These are phyloP conservation scores for Chlorops oryzae DNA, from an alignment of 1,140 invertebrate species.

Conservation along the genomic window DNA sequence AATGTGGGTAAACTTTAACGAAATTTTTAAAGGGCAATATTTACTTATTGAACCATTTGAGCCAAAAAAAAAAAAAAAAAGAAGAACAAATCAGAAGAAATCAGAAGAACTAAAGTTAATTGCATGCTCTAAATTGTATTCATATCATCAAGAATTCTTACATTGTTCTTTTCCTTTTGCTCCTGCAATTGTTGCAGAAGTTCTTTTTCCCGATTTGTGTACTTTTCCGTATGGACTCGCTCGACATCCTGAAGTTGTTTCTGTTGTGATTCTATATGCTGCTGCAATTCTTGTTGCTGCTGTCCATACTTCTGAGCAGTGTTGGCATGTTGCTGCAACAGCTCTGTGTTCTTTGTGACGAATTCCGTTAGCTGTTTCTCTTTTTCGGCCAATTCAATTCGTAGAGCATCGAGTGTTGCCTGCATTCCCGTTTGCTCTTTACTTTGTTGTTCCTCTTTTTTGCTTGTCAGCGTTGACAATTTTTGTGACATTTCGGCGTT, in stretches of 20 bases:
- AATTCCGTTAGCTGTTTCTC: slow-evolving; percentile 2
- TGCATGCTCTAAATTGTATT: too few species aligned
- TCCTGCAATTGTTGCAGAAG: slow-evolving; percentile 54
- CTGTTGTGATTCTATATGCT: slow-evolving; percentile 14
- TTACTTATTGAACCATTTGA: too few species aligned
- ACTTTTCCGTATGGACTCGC: slow-evolving; percentile 23
- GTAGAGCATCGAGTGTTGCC: slow-evolving; percentile 17
- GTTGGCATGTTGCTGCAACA: slow-evolving; percentile 21
- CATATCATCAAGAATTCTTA: slow-evolving; percentile 51
- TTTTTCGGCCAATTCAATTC: slow-evolving; percentile 19
- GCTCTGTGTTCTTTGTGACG: slow-evolving; percentile 1
- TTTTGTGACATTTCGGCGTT: slow-evolving; percentile 13
- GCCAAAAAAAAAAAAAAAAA: too few species aligned
- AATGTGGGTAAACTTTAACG: too few species aligned
- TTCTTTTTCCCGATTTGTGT: slow-evolving; percentile 30
- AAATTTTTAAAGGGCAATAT: too few species aligned
- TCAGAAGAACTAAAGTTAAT: too few species aligned
- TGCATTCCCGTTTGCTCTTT: slow-evolving; percentile 26
- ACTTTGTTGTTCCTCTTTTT: slow-evolving; percentile 9
- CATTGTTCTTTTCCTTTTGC: slow-evolving; percentile 70
- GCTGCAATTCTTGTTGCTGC: slow-evolving; percentile 15
- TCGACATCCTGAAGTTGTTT: slow-evolving; percentile 32
- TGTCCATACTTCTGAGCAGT: slow-evolving; percentile 15
- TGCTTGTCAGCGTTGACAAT: slow-evolving; percentile 9
- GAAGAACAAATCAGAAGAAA: too few species aligned